Base-by-base conservation (phyloP, 2,797 vertebrate genomes). In the Dromococcyx pavoninus region DNA sequence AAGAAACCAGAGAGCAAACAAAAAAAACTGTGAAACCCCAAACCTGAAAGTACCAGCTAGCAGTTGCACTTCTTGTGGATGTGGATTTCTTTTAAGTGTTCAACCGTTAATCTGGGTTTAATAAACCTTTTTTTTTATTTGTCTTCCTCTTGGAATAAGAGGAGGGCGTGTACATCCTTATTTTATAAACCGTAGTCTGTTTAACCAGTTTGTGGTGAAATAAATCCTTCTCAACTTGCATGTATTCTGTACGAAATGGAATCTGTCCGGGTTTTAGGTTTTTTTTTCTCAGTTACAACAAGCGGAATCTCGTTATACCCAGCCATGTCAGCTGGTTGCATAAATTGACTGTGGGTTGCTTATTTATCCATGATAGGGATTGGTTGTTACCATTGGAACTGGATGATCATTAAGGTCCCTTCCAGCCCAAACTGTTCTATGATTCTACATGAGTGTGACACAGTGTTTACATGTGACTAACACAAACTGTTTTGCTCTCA, bases 401-500 rank as follows among this genome's bases (percentile, higher is more conserved):
- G 39, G 39, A 41, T 41, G 39, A 41, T 41, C 39, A 10, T 41
- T 41, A 41, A 41, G 39, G 39, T 41, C 39, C 39, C 39, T 41
- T 41, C 39, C 39, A 41, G 14, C 39, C 39, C 39, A 14, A 41
- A 41, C 39, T 39, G 14, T 41, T 41, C 39, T 41, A 41, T 41
- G 39, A 41, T 41, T 41, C 39, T 41, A 41, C 14, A 10, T 2
- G 35, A 11, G 28, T 74, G 18, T 78, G 82, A 58, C n/a, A 41
- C n/a, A 17, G 33, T 69, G 24, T 80, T 83, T 64, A 2, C 54
- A 19, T 2, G 1, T 46, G 66, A 90, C 41, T 94, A 95, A 94
- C 24, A 11, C 4, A 17, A 86, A 32, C 32, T 88, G 10, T 80
- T 89, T 75, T 73, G 41, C 74, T 87, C 77, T 57, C 97, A 99